Conservation (phyloP, 2,113 vertebrate species). For the Helogale parvula region DNA sequence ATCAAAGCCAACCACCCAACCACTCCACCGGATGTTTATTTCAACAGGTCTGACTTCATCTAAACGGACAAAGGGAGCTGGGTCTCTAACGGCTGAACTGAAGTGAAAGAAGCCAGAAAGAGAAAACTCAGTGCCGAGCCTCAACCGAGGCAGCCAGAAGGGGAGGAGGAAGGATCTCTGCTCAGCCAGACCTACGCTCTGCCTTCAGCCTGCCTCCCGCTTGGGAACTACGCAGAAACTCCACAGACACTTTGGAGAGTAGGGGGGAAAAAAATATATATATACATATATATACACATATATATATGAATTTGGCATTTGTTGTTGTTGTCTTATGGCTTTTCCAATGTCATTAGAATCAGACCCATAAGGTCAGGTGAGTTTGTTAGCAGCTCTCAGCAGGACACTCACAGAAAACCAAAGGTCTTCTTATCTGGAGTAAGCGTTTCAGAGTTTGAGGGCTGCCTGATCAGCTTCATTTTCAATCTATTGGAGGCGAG, state of each 20-base stretch:
- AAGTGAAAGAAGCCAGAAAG: neutral
- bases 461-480: neutral
- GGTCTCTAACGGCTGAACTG: neutral
- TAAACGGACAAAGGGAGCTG: neutral
- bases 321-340: neutral
- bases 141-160: neutral
- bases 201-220: neutral
- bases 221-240: neutral
- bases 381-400: neutral
- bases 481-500: neutral
- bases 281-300: no score
- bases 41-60: neutral
- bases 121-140: fast-evolving
- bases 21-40: neutral
- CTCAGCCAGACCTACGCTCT: fast-evolving
- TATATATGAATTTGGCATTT: neutral
- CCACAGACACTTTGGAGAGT: neutral
- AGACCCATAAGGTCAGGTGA: neutral
- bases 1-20: neutral
- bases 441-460: neutral
- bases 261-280: neutral
- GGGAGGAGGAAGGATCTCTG: neutral
- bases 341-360: neutral
- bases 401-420: neutral
- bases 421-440: neutral